A percentile compares a stretch with the other conserved stretches of the same genome.
phyloP scores from a whole-genome alignment of 2,113 vertebrate species.

The Ageneiosus marmoratus region DNA sequence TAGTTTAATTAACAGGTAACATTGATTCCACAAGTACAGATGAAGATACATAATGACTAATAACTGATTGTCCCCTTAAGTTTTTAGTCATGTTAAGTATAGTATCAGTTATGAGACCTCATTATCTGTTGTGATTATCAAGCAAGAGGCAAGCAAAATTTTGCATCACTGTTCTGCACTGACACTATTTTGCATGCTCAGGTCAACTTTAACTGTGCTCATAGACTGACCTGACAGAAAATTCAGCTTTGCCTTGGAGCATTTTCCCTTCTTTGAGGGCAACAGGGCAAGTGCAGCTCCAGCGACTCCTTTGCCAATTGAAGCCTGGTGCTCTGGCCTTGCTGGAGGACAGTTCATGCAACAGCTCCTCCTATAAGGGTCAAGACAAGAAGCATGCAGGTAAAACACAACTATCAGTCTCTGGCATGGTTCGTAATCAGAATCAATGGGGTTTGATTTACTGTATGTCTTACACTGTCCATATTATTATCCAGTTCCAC shows the following conservation, averaged over 20 bases:
- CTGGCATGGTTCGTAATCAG: too few relatives aligned
- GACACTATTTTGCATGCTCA: not conserved
- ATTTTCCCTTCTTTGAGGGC: slow-evolving; percentile 82
- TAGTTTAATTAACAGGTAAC: not conserved
- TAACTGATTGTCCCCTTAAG: not conserved
- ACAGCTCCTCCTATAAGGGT: slow-evolving; percentile 78
- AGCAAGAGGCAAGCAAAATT: not conserved
- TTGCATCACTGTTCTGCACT: not conserved
- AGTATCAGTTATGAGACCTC: not conserved
- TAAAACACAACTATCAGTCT: not conserved
- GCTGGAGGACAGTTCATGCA: slow-evolving; percentile 72
- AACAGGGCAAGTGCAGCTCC: slow-evolving; percentile 86
- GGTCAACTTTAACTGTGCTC: not conserved
- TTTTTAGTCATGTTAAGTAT: not conserved
- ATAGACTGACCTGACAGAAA: slow-evolving; percentile 79
- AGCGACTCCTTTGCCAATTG: slow-evolving; percentile 86
- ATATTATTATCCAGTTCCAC: slow-evolving; percentile 65
- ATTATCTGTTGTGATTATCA: not conserved
- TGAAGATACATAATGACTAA: not conserved
- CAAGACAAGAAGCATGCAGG: not conserved
- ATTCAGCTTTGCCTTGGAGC: slow-evolving; percentile 74
- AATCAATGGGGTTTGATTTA: not conserved
- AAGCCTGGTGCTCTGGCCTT: slow-evolving; percentile 76
- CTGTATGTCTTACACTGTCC: slow-evolving; percentile 70
- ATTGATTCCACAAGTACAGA: not conserved